These are phyloP conservation scores for Vultur gryphus DNA, from an alignment of 2,797 vertebrate genomes.

Conservation along the genomic window DNA sequence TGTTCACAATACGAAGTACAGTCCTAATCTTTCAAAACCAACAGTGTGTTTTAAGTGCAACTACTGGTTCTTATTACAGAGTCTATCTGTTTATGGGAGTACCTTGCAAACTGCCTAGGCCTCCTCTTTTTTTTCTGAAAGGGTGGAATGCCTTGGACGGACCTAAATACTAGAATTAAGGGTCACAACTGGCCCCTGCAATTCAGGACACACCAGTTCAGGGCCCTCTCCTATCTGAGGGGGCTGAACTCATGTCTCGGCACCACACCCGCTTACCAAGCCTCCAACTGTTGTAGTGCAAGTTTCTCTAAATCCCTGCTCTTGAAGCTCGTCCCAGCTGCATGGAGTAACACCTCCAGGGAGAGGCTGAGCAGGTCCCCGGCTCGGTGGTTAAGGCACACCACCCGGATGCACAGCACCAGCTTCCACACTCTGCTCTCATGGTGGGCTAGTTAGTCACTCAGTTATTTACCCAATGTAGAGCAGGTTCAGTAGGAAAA, in stretches of 20 bases:
- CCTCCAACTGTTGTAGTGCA: background rate
- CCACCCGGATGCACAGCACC: no score
- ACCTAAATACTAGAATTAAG: background rate
- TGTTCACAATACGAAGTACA: background rate
- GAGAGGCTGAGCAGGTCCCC: background rate
- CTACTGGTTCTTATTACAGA: background rate
- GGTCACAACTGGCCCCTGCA: background rate
- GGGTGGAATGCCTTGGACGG: background rate
- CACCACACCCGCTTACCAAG: background rate
- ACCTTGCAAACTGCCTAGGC: background rate
- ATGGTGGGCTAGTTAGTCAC: background rate
- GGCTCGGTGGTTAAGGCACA: background rate
- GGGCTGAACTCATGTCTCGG: fast-evolving
- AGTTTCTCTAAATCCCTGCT: background rate
- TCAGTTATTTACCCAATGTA: background rate
- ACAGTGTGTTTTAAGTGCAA: background rate
- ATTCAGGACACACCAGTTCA: background rate
- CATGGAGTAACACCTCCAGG: background rate
- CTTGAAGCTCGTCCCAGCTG: background rate
- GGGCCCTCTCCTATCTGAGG: background rate
- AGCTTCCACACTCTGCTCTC: background rate
- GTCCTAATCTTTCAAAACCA: background rate
- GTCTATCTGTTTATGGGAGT: background rate
- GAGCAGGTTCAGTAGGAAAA: background rate
- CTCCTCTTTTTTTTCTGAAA: background rate